These are phyloP conservation scores for Pseudonaja textilis DNA, from an alignment of 2,113 vertebrate genomes.

Conservation along the genomic window DNA sequence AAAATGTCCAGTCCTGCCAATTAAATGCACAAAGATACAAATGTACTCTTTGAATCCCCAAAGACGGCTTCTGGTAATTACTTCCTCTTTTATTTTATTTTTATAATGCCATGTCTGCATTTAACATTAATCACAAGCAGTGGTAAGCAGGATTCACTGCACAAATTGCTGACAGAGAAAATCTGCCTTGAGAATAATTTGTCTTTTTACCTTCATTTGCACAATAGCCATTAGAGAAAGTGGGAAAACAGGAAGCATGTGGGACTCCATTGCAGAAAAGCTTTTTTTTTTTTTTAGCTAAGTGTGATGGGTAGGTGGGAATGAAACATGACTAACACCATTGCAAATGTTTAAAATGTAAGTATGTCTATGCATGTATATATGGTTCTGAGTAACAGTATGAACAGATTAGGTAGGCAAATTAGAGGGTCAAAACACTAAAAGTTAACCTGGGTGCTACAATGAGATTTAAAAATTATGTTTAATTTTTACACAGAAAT, in stretches of 20 bases:
- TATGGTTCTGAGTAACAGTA: neutral
- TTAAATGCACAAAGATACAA: slow-evolving; percentile 21
- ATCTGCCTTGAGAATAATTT: slow-evolving; percentile 29
- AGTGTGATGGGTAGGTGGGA: neutral
- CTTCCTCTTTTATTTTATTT: slow-evolving; percentile 34
- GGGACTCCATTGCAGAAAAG: neutral
- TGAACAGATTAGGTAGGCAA: neutral
- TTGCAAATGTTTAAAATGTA: neutral
- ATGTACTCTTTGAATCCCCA: slow-evolving; percentile 14
- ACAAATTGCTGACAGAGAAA: slow-evolving; percentile 33
- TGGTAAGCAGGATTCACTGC: slow-evolving; percentile 28
- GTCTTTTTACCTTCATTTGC: slow-evolving; percentile 33
- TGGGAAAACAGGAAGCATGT: neutral
- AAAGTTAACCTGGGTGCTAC: neutral
- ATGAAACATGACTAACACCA: neutral
- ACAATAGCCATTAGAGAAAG: slow-evolving; percentile 12
- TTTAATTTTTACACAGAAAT: neutral
- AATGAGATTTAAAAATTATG: neutral
- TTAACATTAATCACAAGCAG: slow-evolving; percentile 38
- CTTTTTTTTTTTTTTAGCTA: neutral
- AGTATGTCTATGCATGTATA: neutral
- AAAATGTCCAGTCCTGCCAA: slow-evolving; percentile 18
- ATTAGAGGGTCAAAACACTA: neutral
- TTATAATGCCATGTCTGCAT: slow-evolving; percentile 33
- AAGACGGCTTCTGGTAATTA: slow-evolving; percentile 35